Percentiles rank a stretch among this genome's conserved stretches.
These are phyloP conservation scores for Chydorus sphaericus DNA, from an alignment of 2,888 invertebrate species.

Conservation along the genomic window DNA sequence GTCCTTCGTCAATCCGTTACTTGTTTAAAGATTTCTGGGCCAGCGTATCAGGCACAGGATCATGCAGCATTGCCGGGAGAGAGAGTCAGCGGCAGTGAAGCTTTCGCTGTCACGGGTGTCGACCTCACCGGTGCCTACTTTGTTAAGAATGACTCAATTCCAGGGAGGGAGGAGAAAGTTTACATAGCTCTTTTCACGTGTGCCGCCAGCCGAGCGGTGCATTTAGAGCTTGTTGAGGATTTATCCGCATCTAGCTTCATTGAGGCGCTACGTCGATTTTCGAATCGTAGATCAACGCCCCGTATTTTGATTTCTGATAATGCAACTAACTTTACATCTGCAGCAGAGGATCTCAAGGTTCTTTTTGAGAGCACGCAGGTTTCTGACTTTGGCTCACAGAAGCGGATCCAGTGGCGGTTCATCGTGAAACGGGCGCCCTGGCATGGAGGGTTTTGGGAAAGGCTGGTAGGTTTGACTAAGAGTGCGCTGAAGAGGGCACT, in stretches of 20 bases:
- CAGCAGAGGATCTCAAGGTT: not conserved
- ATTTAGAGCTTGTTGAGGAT: constrained; percentile 12
- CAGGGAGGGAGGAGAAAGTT: too few relatives aligned
- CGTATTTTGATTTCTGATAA: constrained; percentile 11
- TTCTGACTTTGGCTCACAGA: not conserved
- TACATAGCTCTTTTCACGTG: constrained; percentile 10
- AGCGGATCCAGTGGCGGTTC: constrained; percentile 12
- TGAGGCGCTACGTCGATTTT: constrained; percentile 10
- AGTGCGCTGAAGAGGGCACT: not conserved
- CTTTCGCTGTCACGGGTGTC: too few relatives aligned
- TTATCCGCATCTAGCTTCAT: constrained; percentile 8
- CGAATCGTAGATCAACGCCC: not conserved
- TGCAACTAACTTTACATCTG: constrained; percentile 13
- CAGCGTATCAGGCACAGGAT: too few relatives aligned
- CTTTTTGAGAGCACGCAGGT: not conserved
- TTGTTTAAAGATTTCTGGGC: too few relatives aligned
- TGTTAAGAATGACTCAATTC: too few relatives aligned
- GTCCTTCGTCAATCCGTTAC: too few relatives aligned
- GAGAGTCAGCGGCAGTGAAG: too few relatives aligned
- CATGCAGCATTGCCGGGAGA: too few relatives aligned
- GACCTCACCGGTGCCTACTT: too few relatives aligned
- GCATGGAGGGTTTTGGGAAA: constrained; percentile 15
- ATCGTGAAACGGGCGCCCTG: constrained; percentile 13
- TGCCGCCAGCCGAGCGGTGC: not conserved
- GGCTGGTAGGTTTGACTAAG: constrained; percentile 12